Evolutionary conservation across 2,797 vertebrate species (phyloP).

Genomic region (Ambastaia sidthimunki): DNA sequence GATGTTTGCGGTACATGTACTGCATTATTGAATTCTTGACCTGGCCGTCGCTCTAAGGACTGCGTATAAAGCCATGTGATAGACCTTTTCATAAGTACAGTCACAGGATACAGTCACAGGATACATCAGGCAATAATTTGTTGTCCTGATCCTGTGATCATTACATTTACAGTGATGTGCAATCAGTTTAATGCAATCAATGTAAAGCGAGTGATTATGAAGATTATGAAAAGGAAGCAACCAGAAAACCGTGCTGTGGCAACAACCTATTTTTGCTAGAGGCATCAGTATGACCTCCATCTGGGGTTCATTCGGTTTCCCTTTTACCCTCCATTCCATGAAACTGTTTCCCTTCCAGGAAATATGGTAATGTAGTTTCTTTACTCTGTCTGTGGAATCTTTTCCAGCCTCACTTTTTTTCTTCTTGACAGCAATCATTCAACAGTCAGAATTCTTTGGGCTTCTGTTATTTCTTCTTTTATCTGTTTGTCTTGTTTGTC

Average conservation of each 20-base stretch:
- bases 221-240: conserved; percentile 9
- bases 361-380: conserved; percentile 15
- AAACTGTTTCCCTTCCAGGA: conserved; percentile 41
- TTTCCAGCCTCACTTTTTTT: background rate
- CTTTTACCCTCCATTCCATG: conserved; percentile 20
- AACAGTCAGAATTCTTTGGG: background rate
- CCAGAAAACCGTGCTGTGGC: conserved; percentile 40
- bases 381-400: background rate
- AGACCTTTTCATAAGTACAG: conserved; percentile 6
- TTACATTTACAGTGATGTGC: conserved; percentile 7
- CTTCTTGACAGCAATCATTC: background rate
- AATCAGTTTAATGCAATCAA: background rate
- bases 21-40: conserved; percentile 41
- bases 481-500: background rate
- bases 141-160: conserved; percentile 15
- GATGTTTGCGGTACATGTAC: conserved; percentile 21
- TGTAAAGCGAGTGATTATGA: conserved; percentile 1
- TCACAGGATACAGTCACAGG: conserved; percentile 19
- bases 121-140: conserved; percentile 10
- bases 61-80: conserved; percentile 2
- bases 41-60: conserved; percentile 6
- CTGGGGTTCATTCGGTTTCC: conserved; percentile 46
- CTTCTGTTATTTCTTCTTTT: background rate
- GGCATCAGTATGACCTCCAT: conserved; percentile 10
- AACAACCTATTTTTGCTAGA: conserved; percentile 38